These are phyloP conservation scores for Hemistola chrysoprasaria DNA, from an alignment of 2,888 invertebrate genomes.

Conservation along the genomic window DNA sequence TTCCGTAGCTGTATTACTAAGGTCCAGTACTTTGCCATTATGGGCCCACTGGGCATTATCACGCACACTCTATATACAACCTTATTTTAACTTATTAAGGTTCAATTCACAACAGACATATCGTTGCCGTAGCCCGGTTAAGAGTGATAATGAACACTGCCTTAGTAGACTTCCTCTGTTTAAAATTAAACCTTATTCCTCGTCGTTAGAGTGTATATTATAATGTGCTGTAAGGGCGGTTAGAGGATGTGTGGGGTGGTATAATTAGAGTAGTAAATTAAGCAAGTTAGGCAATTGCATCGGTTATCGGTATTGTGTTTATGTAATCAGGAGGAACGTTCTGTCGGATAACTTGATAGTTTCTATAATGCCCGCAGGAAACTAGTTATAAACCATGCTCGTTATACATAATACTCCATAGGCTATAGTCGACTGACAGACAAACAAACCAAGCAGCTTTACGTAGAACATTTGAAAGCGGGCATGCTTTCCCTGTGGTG, in stretches of 20 bases:
- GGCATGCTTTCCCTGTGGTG: too few species aligned
- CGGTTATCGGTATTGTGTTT: conserved; percentile 34
- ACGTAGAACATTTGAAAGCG: too few species aligned
- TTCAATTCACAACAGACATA: not conserved
- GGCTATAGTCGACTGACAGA: too few species aligned
- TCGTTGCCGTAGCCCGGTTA: conserved; percentile 5
- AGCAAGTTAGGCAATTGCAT: conserved; percentile 36
- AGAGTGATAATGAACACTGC: conserved; percentile 19
- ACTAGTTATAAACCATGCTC: too few species aligned
- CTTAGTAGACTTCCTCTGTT: not conserved
- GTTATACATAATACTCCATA: too few species aligned
- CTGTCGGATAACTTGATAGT: too few species aligned
- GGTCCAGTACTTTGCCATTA: conserved; percentile 45
- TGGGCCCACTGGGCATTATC: conserved; percentile 25
- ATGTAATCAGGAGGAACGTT: too few species aligned
- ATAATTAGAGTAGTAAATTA: conserved; percentile 46
- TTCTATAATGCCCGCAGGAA: too few species aligned
- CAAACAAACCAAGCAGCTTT: too few species aligned
- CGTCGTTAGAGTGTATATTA: conserved; percentile 6
- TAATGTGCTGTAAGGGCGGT: not conserved
- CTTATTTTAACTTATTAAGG: not conserved
- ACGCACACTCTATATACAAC: conserved; percentile 3
- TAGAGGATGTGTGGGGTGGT: conserved; percentile 34
- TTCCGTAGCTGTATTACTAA: conserved; percentile 34
- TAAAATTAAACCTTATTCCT: conserved; percentile 5